Conservation (phyloP, 2,113 vertebrate species). For the Martes martes region DNA sequence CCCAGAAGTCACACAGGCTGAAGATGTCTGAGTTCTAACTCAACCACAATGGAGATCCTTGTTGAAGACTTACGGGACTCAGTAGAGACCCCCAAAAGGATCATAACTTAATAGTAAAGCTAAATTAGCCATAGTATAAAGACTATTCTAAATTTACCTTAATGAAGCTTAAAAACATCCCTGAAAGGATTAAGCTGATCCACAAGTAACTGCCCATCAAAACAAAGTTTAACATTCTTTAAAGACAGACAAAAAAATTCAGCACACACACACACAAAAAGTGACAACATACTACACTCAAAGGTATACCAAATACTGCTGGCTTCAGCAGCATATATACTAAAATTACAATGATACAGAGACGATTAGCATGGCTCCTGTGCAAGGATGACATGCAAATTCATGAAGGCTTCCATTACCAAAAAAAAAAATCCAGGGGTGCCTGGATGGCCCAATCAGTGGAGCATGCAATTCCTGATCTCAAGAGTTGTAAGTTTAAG, state of each 20-base stretch:
- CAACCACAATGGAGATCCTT: neutral
- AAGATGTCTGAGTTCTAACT: neutral
- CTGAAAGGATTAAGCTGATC: neutral
- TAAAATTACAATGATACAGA: neutral
- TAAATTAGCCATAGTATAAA: neutral
- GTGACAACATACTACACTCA: neutral
- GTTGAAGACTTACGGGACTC: neutral
- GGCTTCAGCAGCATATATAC: neutral
- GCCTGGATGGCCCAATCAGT: neutral
- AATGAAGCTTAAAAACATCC: neutral
- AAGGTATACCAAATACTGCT: neutral
- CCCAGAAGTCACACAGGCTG: neutral
- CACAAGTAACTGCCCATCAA: neutral
- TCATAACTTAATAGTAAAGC: neutral
- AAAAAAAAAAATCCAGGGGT: neutral
- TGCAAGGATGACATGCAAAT: neutral
- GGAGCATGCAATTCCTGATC: neutral
- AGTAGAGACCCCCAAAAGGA: neutral
- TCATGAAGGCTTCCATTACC: neutral
- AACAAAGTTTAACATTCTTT: neutral
- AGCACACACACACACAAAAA: neutral
- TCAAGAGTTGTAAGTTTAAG: neutral
- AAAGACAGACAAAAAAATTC: neutral
- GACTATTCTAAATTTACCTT: neutral
- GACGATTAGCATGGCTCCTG: neutral